Base-by-base conservation (phyloP, 1,140 invertebrate genomes). In the Lerema accius region DNA sequence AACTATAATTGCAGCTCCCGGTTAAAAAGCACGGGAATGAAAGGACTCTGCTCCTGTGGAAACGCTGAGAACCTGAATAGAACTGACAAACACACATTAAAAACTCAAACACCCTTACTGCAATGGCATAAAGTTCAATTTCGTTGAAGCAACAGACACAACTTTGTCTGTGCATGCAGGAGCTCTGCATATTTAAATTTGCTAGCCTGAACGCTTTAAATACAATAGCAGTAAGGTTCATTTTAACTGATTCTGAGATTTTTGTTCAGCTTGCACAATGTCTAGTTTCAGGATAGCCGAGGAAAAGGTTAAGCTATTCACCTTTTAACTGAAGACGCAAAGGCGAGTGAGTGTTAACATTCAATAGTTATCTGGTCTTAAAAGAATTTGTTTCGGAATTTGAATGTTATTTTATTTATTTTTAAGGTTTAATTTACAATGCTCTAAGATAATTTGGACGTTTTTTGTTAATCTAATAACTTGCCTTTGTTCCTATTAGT, bases 301-400 rank as follows among this genome's bases (percentile, higher is more conserved):
- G 56, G 43, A 59, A 46, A 58, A 59, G 56, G 43, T 59, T 59
- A 59, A 46, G 46, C 56, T 58, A 58, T 58, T 58, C 55, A 46
- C 55, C 42, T 58, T 58, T 58, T 58, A 58, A 58, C 42, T 58
- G 55, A 58, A 58, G 40, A 58, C 42, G 28, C 11, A 58, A 35
- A 59, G 39, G 55, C 15, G 43, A 58, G 40, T 17, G 28, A 16
- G 55, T 48, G 42, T 59, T 59, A 59, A 48, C 16, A 37, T 59
- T 59, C 43, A 59, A 59, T 58, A 58, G 55, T 50, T 50, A 32
- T 15, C 48, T 50, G 19, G 43, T 23, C 6, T 16, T 26, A 5
- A 23, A 46, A 46, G 19, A 13, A 46, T 23, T 23, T 26, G 19
- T 5, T 26, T 7, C 19, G 10, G 10, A 46, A 46, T 17, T 23